Conservation (phyloP, 2,113 vertebrate genomes). For the Turnix velox region DNA sequence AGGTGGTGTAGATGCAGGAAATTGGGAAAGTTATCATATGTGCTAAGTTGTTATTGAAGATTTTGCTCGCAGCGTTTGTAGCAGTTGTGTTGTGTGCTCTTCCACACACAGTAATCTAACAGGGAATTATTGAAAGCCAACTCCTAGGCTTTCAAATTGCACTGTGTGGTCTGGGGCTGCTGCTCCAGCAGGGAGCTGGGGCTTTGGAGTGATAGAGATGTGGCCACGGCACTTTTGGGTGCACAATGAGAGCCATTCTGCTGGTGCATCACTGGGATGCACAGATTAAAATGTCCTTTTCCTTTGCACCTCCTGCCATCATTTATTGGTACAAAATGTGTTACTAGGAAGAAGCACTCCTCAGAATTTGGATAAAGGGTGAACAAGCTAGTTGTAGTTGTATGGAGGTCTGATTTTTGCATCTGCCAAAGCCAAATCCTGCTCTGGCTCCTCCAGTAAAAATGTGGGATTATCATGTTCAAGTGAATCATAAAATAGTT, state of each 20-base stretch:
- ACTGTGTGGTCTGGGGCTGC: slow-evolving; percentile 11
- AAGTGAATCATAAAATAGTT: no score
- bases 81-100: slow-evolving; percentile 76
- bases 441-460: not conserved
- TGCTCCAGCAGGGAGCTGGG: slow-evolving; percentile 22
- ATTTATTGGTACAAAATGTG: not conserved
- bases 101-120: slow-evolving; percentile 71
- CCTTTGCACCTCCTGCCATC: not conserved
- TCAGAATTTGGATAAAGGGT: not conserved
- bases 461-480: not conserved
- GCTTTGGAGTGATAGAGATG: not conserved
- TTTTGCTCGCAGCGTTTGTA: slow-evolving; percentile 79
- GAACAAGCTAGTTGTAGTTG: not conserved
- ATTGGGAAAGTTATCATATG: slow-evolving; percentile 83
- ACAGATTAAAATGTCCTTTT: not conserved
- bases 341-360: not conserved
- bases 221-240: not conserved
- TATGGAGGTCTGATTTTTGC: not conserved
- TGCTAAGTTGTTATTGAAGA: slow-evolving; percentile 75
- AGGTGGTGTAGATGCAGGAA: slow-evolving; percentile 73
- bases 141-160: slow-evolving; percentile 75
- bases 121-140: slow-evolving; percentile 76
- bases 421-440: not conserved
- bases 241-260: not conserved
- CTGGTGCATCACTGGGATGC: accelerated